Percentiles rank a stretch among this genome's conserved stretches.
These are phyloP conservation scores for Seriola dumerili DNA, from an alignment of 2,113 vertebrate species.

Conservation along the genomic window DNA sequence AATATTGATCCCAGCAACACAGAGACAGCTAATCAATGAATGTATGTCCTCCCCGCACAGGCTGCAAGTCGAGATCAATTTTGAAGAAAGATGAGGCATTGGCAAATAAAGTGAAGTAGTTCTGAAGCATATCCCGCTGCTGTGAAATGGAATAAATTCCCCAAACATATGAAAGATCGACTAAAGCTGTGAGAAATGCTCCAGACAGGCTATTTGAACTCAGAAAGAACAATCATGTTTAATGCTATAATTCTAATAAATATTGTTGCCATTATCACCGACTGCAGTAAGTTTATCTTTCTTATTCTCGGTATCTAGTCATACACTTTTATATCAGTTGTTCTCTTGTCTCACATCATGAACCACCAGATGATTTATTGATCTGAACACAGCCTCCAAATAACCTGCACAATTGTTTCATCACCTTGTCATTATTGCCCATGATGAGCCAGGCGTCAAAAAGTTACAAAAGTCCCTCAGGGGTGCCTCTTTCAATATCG, in stretches of 20 bases:
- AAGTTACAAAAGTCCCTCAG: conserved; percentile 72
- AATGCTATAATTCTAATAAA: conserved; percentile 57
- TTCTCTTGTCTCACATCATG: conserved; percentile 69
- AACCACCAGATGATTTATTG: conserved; percentile 85
- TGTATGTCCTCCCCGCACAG: conserved; percentile 78
- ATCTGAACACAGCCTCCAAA: conserved; percentile 79
- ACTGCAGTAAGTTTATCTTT: conserved; percentile 32
- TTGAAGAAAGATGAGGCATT: conserved; percentile 77
- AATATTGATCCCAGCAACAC: conserved; percentile 81
- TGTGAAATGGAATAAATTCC: conserved; percentile 71
- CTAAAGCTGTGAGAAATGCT: conserved; percentile 47
- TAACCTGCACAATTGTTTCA: conserved; percentile 83
- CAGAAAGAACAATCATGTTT: conserved; percentile 48
- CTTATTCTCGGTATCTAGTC: conserved; percentile 54
- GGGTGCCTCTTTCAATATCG: conserved; percentile 75
- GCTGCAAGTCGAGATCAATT: conserved; percentile 81
- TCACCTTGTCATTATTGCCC: conserved; percentile 81
- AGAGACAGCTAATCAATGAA: conserved; percentile 84
- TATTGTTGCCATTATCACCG: conserved; percentile 35
- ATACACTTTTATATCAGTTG: conserved; percentile 48
- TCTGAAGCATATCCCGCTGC: conserved; percentile 68
- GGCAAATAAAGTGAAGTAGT: conserved; percentile 78
- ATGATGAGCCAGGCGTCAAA: conserved; percentile 74
- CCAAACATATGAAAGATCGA: conserved; percentile 63
- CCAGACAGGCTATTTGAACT: conserved; percentile 48